These are phyloP conservation scores for Osedax fenrisi DNA, from an alignment of 2,888 invertebrate genomes.

Conservation along the genomic window DNA sequence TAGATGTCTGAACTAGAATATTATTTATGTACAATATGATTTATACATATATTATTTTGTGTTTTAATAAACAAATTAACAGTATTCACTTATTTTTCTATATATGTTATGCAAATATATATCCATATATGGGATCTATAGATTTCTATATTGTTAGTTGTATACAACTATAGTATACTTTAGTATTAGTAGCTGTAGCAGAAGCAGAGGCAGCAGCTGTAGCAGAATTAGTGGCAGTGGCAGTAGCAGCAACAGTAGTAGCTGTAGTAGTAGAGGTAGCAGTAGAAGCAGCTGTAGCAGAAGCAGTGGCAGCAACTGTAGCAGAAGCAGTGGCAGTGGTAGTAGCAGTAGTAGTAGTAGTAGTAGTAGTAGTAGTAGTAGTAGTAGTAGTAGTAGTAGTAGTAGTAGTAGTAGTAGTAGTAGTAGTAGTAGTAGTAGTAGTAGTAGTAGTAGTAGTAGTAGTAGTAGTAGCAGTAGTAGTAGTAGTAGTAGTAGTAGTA, in stretches of 20 bases:
- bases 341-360: conserved; percentile 6
- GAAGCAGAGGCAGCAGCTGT: no score
- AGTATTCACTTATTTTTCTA: no score
- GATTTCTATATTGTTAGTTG: no score
- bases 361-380: not conserved
- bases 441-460: conserved; percentile 9
- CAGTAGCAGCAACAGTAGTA: conserved; percentile 27
- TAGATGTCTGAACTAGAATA: no score
- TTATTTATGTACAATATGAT: no score
- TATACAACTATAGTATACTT: no score
- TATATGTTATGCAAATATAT: no score
- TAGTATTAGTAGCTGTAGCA: no score
- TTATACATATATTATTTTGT: no score
- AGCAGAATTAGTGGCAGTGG: conserved; percentile 18
- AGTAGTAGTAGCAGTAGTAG: conserved; percentile 6
- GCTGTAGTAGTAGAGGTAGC: conserved; percentile 25
- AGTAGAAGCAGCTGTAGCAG: conserved; percentile 14
- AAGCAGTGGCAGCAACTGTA: conserved; percentile 6
- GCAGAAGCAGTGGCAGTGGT: conserved; percentile 12
- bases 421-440: not conserved
- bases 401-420: not conserved
- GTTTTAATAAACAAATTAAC: no score
- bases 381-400: not conserved
- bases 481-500: conserved; percentile 8
- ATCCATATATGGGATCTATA: no score